Conservation (phyloP, 1,140 invertebrate species). For the Microplitis demolitor region DNA sequence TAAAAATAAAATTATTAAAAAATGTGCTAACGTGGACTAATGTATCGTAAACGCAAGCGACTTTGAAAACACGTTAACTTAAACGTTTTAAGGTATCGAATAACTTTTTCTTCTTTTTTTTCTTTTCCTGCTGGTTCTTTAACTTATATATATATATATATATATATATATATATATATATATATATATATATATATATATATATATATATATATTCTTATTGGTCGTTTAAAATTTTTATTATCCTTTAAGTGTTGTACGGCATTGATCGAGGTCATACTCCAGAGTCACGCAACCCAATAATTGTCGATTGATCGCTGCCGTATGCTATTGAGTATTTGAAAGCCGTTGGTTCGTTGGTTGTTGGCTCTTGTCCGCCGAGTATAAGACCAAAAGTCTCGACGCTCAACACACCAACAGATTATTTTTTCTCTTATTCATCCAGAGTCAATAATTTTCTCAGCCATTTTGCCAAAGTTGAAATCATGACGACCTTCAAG, state of each 20-base stretch:
- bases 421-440: not conserved
- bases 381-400: too few species aligned
- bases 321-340: not conserved
- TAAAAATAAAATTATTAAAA: not conserved
- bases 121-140: not conserved
- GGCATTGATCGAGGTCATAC: constrained; percentile 1
- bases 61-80: not conserved
- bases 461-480: not conserved
- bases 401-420: too few species aligned
- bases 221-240: too few species aligned
- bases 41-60: not conserved
- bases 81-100: not conserved
- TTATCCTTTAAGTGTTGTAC: not conserved
- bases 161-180: too few species aligned
- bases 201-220: too few species aligned
- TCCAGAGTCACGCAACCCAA: constrained; percentile 7
- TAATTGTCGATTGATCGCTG: constrained; percentile 14
- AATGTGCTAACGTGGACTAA: not conserved
- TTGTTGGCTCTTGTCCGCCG: too few species aligned
- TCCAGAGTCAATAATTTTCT: not conserved
- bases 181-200: too few species aligned
- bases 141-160: too few species aligned
- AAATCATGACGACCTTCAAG: constrained; percentile 12
- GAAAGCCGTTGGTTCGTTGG: too few species aligned
- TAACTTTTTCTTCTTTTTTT: not conserved